Evolutionary conservation across 2,113 vertebrate species (phyloP).

Genomic region (Lophochroa leadbeateri): DNA sequence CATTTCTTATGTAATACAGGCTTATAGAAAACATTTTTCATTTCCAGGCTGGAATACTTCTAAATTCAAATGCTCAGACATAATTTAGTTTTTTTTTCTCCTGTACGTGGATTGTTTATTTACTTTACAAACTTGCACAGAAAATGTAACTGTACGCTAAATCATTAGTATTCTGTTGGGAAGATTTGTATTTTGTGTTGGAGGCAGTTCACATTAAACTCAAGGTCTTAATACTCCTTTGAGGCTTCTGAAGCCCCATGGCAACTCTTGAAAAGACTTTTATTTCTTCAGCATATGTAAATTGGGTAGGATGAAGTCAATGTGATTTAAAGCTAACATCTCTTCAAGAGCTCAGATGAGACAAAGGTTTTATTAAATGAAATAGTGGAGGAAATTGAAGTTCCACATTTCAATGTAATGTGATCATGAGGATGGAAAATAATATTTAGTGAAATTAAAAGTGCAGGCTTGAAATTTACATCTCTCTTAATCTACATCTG

Average conservation of each 20-base stretch:
- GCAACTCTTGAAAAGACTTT: conserved; percentile 75
- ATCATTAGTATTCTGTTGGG: conserved; percentile 71
- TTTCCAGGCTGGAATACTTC: neutral
- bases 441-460: conserved; percentile 79
- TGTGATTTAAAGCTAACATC: conserved; percentile 78
- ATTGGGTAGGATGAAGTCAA: conserved; percentile 72
- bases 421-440: conserved; percentile 68
- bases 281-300: conserved; percentile 79
- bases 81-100: conserved; percentile 15
- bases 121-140: conserved; percentile 42
- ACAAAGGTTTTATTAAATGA: conserved; percentile 76
- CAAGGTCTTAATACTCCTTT: conserved; percentile 76
- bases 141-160: conserved; percentile 61
- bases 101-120: conserved; percentile 12
- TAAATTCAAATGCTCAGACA: neutral
- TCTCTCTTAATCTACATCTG: conserved; percentile 63
- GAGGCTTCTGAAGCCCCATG: conserved; percentile 63
- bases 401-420: conserved; percentile 65
- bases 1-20: neutral
- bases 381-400: conserved; percentile 71
- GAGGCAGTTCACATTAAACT: conserved; percentile 72
- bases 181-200: conserved; percentile 70
- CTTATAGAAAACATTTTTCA: neutral
- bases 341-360: conserved; percentile 72
- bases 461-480: conserved; percentile 55